Evolutionary conservation across 2,797 vertebrate genomes (phyloP).

Genomic region (Holocentrus rufus): DNA sequence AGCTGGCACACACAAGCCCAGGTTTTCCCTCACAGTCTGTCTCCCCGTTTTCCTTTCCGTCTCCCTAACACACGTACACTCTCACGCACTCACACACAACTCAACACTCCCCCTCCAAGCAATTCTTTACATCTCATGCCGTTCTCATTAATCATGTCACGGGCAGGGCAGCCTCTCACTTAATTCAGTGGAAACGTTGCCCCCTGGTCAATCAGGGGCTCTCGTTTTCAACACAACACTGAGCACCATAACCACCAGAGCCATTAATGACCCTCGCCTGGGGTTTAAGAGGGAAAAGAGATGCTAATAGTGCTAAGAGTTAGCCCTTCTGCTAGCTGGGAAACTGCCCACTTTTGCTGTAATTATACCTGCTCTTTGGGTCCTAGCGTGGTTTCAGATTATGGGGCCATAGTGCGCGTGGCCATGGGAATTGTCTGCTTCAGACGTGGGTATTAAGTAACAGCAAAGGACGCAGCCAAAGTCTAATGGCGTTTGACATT

Average conservation of each 20-base stretch:
- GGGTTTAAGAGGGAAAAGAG: slow-evolving; percentile 31
- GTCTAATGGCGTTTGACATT: slow-evolving; percentile 43
- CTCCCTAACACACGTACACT: not conserved
- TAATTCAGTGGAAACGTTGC: slow-evolving; percentile 32
- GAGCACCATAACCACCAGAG: slow-evolving; percentile 27
- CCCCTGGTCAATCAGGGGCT: slow-evolving; percentile 33
- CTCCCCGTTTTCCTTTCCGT: not conserved
- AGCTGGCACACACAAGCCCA: not conserved
- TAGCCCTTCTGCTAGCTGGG: slow-evolving; percentile 51
- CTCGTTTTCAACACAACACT: slow-evolving; percentile 17
- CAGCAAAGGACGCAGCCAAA: slow-evolving; percentile 35
- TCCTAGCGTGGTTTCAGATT: slow-evolving; percentile 55
- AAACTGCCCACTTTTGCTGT: slow-evolving; percentile 62
- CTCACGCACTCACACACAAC: slow-evolving; percentile 5
- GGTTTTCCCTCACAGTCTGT: not conserved
- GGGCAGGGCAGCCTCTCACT: slow-evolving; percentile 36
- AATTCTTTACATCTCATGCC: slow-evolving; percentile 32
- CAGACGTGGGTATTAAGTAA: slow-evolving; percentile 56
- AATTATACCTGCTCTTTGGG: slow-evolving; percentile 71
- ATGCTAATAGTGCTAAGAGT: slow-evolving; percentile 45
- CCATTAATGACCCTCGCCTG: slow-evolving; percentile 43
- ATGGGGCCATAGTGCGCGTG: slow-evolving; percentile 42
- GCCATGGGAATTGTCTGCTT: slow-evolving; percentile 49
- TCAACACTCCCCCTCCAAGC: slow-evolving; percentile 12
- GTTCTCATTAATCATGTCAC: slow-evolving; percentile 50